A percentile compares a stretch with the other conserved stretches of the same genome.
Evolutionary conservation across 2,113 vertebrate species (phyloP).

Genomic region (Sminthopsis crassicaudata): DNA sequence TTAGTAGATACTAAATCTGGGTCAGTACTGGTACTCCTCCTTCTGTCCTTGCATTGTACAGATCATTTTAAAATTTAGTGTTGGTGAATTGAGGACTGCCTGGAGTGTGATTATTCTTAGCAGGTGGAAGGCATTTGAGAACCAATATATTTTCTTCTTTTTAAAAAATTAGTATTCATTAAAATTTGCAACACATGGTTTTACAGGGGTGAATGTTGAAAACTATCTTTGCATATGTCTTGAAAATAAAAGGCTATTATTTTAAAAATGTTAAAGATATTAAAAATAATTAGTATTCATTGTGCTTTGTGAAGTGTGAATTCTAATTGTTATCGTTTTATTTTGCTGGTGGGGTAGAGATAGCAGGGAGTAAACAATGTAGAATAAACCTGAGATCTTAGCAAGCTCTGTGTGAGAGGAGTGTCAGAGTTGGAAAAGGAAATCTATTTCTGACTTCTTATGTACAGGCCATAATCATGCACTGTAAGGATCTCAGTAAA

Average conservation of each 20-base stretch:
- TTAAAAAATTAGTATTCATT: slow-evolving; percentile 52
- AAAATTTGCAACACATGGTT: too few species aligned
- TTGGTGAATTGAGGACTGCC: slow-evolving; percentile 55
- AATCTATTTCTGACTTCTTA: slow-evolving; percentile 29
- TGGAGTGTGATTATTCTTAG: slow-evolving; percentile 58
- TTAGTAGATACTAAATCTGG: neutral
- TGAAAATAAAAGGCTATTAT: too few species aligned
- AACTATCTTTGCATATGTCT: too few species aligned
- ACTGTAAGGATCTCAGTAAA: neutral
- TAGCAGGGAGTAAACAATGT: neutral
- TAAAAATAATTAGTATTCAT: slow-evolving; percentile 24
- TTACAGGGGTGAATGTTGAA: too few species aligned
- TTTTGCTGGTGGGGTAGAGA: slow-evolving; percentile 42
- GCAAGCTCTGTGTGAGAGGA: neutral
- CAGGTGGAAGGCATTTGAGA: slow-evolving; percentile 40
- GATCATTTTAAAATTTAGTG: slow-evolving; percentile 51
- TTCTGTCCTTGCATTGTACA: neutral
- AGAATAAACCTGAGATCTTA: slow-evolving; percentile 48
- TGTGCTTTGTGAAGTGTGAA: slow-evolving; percentile 62
- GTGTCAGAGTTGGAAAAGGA: neutral
- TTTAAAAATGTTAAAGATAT: too few species aligned
- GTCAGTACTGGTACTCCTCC: neutral
- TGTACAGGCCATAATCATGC: neutral
- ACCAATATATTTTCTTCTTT: slow-evolving; percentile 6
- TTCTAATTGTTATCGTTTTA: slow-evolving; percentile 65